Percentiles rank a stretch among this genome's conserved stretches.
Conservation (phyloP, 2,888 invertebrate genomes). For the Eubasilissa splendida region DNA sequence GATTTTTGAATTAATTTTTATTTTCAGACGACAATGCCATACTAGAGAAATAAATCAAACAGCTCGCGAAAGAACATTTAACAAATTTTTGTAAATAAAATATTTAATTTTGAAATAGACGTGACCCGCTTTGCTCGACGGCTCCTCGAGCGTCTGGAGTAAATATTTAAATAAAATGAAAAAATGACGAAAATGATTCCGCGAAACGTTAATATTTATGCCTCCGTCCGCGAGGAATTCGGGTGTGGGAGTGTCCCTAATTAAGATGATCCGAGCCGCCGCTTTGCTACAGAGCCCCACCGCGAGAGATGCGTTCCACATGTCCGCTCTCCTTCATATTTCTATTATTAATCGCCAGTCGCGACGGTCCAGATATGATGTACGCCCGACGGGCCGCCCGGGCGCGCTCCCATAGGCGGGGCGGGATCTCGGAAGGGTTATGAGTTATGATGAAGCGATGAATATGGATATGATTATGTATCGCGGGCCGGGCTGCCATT, state of each 20-base stretch:
- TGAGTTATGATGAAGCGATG: slow-evolving; percentile 74
- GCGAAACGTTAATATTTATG: slow-evolving; percentile 37
- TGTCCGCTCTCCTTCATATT: slow-evolving; percentile 43
- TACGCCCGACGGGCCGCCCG: slow-evolving; percentile 35
- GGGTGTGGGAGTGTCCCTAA: slow-evolving; percentile 43
- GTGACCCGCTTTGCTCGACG: slow-evolving; percentile 19
- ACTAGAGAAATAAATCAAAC: slow-evolving; percentile 8
- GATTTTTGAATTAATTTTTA: no score
- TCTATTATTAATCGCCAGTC: slow-evolving; percentile 57
- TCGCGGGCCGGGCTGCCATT: slow-evolving; percentile 69
- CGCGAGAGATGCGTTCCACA: slow-evolving; percentile 8
- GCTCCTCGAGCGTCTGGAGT: background rate
- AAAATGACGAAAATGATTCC: slow-evolving; percentile 31
- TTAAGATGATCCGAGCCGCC: slow-evolving; percentile 31
- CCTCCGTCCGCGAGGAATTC: slow-evolving; percentile 30
- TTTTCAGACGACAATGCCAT: no score
- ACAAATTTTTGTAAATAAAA: slow-evolving; percentile 15
- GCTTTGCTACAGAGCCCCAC: background rate
- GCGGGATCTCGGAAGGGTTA: slow-evolving; percentile 64
- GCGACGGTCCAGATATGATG: slow-evolving; percentile 48
- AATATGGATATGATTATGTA: slow-evolving; percentile 75
- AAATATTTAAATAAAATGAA: slow-evolving; percentile 37
- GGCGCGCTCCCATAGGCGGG: slow-evolving; percentile 31
- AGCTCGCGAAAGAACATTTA: background rate
- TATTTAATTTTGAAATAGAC: slow-evolving; percentile 38